Evolutionary conservation across 2,797 vertebrate species (phyloP), one percentile per base, ranked within the genome.

Genomic region (Cryptoprocta ferox): DNA sequence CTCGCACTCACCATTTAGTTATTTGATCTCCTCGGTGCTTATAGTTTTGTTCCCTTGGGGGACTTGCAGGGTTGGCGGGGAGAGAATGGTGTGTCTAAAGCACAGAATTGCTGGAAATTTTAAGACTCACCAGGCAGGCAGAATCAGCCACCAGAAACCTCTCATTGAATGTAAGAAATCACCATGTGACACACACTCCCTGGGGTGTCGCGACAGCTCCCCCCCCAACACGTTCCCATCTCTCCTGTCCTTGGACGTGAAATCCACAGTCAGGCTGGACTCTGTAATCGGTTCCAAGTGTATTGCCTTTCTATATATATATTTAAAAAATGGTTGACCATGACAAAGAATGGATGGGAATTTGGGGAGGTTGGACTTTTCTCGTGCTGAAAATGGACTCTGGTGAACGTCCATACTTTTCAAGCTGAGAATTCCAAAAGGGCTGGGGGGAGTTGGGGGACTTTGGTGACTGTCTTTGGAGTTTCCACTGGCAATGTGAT

Each of bases 21-120:
- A 80, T 37, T 94, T 84, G 70, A 89, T 96, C 37, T 63, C 13
- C 39, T 95, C 76, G 91, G 59, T 61, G 79, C 28, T 82, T 79
- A 32, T 21, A 92, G 86, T 89, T 83, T 95, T 79, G n/a, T 14
- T 7, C 92, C 89, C 91, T 85, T 50, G 26, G 28, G n/a, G 37
- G 19, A 26, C 66, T 37, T 37, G 0, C 4, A 16, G 76, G 32
- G n/a, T 95, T n/a, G 66, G 61, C 26, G 76, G 42, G 75, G 59
- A 28, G 11, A 45, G 39, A 26, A 45, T 2, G 6, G 48, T 94
- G 66, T 37, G 5, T 68, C 32, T 78, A 11, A 83, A 59, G 90
- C 42, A 61, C 13, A 0, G 4, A 83, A 32, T 48, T 48, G 78
- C 80, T 79, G 26, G 26, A 61, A 75, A 76, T 76, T 89, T 26